phyloP scores from a whole-genome alignment of 2,888 invertebrate species.

The Meteorus colon region DNA sequence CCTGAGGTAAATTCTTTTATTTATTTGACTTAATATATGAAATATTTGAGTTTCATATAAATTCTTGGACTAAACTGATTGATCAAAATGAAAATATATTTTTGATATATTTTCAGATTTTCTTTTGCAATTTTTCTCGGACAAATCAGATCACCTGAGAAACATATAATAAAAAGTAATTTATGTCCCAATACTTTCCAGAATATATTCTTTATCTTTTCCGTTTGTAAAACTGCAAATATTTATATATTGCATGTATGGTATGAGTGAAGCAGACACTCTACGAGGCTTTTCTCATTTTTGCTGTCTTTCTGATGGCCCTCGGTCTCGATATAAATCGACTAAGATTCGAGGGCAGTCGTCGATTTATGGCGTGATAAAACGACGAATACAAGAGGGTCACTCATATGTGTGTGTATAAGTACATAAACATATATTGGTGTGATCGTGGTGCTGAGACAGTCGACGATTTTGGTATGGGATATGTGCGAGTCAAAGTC shows the following conservation, averaged over 20 bases:
- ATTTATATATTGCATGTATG: neutral
- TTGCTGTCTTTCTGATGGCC: neutral
- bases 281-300: conserved; percentile 13
- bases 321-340: conserved; percentile 25
- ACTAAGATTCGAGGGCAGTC: conserved; percentile 22
- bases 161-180: no score
- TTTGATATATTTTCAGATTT: no score
- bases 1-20: no score
- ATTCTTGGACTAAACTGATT: no score
- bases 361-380: conserved; percentile 59
- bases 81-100: no score
- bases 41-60: no score
- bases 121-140: no score
- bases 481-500: conserved; percentile 43
- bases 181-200: no score
- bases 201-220: no score
- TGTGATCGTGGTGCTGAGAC: neutral
- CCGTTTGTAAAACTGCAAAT: neutral
- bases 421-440: neutral
- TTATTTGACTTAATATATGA: no score
- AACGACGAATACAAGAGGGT: conserved; percentile 48
- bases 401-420: neutral
- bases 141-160: no score
- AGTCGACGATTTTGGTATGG: conserved; percentile 57
- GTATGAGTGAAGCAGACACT: neutral